A percentile compares a stretch with the other conserved stretches of the same genome.
Evolutionary conservation across 2,888 invertebrate genomes (phyloP).

Genomic region (Dichetophora obliterata): DNA sequence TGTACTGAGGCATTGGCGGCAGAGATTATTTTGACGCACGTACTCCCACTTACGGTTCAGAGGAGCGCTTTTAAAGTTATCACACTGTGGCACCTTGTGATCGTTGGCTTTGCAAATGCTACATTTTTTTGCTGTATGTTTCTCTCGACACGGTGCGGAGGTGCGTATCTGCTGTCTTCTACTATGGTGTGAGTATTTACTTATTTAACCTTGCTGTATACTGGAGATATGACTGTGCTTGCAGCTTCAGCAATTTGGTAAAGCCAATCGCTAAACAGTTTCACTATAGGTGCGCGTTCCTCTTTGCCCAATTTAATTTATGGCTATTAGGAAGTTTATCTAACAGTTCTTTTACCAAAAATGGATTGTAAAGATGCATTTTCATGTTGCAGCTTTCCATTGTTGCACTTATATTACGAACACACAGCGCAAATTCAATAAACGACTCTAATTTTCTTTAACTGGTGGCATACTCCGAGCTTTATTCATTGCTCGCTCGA

Average conservation of each 20-base stretch:
- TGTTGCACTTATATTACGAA: constrained; percentile 18
- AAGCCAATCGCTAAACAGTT: neutral
- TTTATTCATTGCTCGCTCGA: too few species aligned
- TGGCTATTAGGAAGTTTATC: neutral
- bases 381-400: constrained; percentile 12
- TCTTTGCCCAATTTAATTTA: neutral
- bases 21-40: constrained; percentile 12
- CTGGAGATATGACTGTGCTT: too few species aligned
- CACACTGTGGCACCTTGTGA: neutral
- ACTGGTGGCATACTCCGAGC: too few species aligned
- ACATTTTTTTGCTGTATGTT: too few species aligned
- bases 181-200: too few species aligned
- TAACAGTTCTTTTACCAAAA: neutral
- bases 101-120: too few species aligned
- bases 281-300: neutral
- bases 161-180: too few species aligned
- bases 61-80: neutral
- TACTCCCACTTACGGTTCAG: neutral
- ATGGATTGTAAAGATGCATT: constrained; percentile 6
- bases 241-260: too few species aligned
- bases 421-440: constrained; percentile 40
- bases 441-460: constrained; percentile 40
- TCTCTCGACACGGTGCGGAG: too few species aligned
- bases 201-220: too few species aligned
- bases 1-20: constrained; percentile 16